Conservation (phyloP, 2,888 invertebrate species). For the Amorpha juglandis region DNA sequence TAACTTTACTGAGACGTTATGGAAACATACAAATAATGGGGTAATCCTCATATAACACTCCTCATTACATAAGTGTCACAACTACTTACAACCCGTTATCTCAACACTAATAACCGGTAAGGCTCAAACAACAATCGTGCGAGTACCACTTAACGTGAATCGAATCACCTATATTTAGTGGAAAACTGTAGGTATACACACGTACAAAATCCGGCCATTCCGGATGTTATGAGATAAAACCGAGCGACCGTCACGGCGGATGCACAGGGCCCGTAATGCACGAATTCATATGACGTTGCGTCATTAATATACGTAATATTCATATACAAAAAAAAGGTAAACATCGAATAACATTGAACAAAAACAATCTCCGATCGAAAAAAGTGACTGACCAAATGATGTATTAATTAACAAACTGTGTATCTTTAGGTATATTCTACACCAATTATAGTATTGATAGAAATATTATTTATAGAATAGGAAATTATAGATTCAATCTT, state of each 20-base stretch:
- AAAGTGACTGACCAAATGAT: no score
- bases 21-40: background rate
- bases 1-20: no score
- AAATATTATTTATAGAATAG: no score
- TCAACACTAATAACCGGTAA: background rate
- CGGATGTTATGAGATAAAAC: conserved; percentile 47
- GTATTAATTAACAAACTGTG: no score
- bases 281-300: background rate
- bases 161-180: background rate
- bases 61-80: background rate
- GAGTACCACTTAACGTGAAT: background rate
- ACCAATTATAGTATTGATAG: no score
- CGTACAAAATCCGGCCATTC: background rate
- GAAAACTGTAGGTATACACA: background rate
- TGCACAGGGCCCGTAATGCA: conserved; percentile 31
- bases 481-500: background rate
- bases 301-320: background rate
- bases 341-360: background rate
- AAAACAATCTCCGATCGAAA: background rate
- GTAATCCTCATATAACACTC: background rate
- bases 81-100: background rate
- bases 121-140: background rate
- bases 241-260: conserved; percentile 41
- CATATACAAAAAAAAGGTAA: background rate
- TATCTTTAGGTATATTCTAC: no score